A percentile compares a stretch with the other conserved stretches of the same genome.
phyloP scores from a whole-genome alignment of 2,113 vertebrate genomes.

The Amblyornis subalaris region DNA sequence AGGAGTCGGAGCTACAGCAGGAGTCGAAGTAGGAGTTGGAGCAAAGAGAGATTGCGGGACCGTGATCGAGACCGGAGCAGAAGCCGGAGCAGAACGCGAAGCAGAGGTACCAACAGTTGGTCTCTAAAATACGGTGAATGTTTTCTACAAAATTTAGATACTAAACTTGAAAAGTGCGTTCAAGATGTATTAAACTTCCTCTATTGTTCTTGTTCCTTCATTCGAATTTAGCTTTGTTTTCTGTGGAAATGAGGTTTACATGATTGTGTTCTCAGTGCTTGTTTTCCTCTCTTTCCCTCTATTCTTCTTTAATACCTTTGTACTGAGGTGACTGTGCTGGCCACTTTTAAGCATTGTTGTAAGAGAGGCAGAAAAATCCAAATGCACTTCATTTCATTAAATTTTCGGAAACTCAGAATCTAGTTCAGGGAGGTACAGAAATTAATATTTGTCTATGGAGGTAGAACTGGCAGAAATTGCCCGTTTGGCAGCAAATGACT shows the following conservation, averaged over 20 bases:
- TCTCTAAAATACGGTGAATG: conserved; percentile 59
- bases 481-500: background rate
- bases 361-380: background rate
- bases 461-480: background rate
- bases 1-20: conserved; percentile 91
- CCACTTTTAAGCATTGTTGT: background rate
- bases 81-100: conserved; percentile 82
- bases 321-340: background rate
- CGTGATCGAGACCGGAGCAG: conserved; percentile 87
- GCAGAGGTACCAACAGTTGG: conserved; percentile 74
- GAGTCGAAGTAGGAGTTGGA: conserved; percentile 93
- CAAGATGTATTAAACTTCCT: background rate
- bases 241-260: background rate
- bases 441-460: rapidly evolving
- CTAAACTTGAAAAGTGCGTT: background rate
- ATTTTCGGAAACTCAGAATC: background rate
- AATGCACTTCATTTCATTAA: background rate
- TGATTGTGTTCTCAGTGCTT: background rate
- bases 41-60: conserved; percentile 87
- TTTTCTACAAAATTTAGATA: conserved; percentile 25
- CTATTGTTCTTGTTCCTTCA: background rate
- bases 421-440: background rate
- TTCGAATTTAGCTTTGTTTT: background rate
- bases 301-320: background rate
- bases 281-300: background rate